Evolutionary conservation across 1,140 invertebrate genomes (phyloP).

Genomic region (Drosophila aff.): DNA sequence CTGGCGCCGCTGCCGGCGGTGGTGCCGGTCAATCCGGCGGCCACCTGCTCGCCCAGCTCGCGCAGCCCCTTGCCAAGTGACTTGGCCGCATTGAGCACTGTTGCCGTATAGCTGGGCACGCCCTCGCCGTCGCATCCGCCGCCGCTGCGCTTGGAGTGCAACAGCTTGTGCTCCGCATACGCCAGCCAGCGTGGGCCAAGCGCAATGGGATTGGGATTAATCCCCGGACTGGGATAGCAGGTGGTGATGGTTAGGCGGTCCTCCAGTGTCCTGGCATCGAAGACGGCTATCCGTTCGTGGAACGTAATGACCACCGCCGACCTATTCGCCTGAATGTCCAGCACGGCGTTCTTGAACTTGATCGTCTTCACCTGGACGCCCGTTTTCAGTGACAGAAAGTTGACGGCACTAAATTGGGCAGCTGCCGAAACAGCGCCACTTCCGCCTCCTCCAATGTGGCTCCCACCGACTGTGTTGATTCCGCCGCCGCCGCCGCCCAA

Average conservation of each 20-base stretch:
- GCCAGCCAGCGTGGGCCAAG: constrained; percentile 93
- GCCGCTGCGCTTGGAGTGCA: constrained; percentile 92
- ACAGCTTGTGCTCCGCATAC: constrained; percentile 93
- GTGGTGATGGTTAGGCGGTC: constrained; percentile 94
- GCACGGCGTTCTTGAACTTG: constrained; percentile 96
- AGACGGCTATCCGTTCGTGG: constrained; percentile 95
- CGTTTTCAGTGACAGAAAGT: constrained; percentile 95
- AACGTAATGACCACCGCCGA: constrained; percentile 94
- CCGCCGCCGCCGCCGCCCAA: constrained; percentile 11
- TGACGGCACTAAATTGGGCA: constrained; percentile 93
- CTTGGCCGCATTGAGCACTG: constrained; percentile 97
- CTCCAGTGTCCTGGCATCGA: constrained; percentile 94
- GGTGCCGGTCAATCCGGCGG: constrained; percentile 91
- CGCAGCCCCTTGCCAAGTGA: constrained; percentile 93
- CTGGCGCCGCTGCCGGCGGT: constrained; percentile 81
- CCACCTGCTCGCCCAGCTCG: constrained; percentile 97
- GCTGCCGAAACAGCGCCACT: constrained; percentile 86
- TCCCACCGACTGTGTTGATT: neutral
- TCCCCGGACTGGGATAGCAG: constrained; percentile 93
- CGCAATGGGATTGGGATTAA: constrained; percentile 94
- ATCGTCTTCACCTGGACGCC: constrained; percentile 96
- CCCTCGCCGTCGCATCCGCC: constrained; percentile 92
- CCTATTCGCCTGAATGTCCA: constrained; percentile 94
- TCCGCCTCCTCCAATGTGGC: constrained; percentile 13
- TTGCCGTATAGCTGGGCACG: constrained; percentile 97